Conservation (phyloP, 1,140 invertebrate genomes). For the Palaemon carinicauda region DNA sequence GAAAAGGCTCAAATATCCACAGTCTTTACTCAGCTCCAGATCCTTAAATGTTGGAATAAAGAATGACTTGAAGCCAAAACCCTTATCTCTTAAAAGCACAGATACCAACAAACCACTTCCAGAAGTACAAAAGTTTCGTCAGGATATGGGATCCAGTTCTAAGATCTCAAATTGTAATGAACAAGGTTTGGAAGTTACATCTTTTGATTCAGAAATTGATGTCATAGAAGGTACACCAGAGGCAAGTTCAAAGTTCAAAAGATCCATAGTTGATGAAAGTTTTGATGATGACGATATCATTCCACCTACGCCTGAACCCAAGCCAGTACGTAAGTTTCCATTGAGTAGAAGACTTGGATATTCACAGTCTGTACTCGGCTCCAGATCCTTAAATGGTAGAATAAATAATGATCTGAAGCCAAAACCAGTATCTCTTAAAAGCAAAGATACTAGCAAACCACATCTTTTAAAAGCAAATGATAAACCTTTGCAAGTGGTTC, state of each 20-base stretch:
- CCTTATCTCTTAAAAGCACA: too few relatives aligned
- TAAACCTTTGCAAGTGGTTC: neutral
- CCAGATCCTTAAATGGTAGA: neutral
- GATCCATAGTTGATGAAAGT: neutral
- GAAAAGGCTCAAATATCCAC: too few relatives aligned
- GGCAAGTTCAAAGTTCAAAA: neutral
- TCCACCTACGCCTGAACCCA: neutral
- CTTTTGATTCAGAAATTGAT: neutral
- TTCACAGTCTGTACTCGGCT: neutral
- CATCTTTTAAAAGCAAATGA: neutral
- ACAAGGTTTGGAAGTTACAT: neutral
- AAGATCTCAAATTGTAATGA: neutral
- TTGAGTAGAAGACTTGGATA: neutral
- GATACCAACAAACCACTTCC: too few relatives aligned
- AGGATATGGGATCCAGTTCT: too few relatives aligned
- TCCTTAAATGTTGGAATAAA: too few relatives aligned
- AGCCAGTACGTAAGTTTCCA: neutral
- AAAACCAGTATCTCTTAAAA: neutral
- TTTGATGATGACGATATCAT: neutral
- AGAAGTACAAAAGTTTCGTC: too few relatives aligned
- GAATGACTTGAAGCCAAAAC: too few relatives aligned
- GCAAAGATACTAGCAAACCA: neutral
- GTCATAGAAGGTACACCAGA: neutral
- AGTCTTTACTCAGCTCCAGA: too few relatives aligned
- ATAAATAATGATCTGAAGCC: neutral